Base-by-base conservation (phyloP, 2,797 vertebrate genomes). In the Sebastes trivittatus region DNA sequence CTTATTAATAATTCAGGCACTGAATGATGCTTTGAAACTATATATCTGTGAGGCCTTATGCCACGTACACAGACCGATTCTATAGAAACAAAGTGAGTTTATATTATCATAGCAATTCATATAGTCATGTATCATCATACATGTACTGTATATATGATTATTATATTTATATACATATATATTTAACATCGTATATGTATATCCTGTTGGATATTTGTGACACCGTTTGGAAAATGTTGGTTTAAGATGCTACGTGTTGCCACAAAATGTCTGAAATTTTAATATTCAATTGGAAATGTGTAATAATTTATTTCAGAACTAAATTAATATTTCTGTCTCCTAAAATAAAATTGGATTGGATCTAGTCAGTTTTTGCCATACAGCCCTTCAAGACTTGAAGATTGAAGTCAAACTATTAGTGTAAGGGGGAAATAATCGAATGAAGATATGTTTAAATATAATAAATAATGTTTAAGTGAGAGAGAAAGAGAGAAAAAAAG, bases 1-100 rank as follows among this genome's bases (percentile, higher is more conserved):
- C 61, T 71, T 4, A 80, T 77, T 18, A 84, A 89, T 84, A 77
- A 79, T 90, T 75, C 64, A 88, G 7, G 49, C 14, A 18, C 16
- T 14, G 18, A 63, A 52, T 29, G 55, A 75, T 63, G 49, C 65
- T 66, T 79, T 80, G 76, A 77, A 86, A 86, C 77, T 9, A 70
- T 55, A 78, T 60, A 77, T 73, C 25, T 49, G 77, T 22, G 54
- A 75, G 87, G 77, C 67, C 55, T 58, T 4, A 9, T 23, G 73
- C 70, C 71, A 71, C 65, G 14, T 30, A 32, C 4, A 46, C 72
- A n/a, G 6, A 34, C 30, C 13, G 8, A 64, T 62, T 64, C 60
- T 62, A 52, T 29, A 78, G 58, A 78, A 56, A 72, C 36, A 77
- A 38, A 54, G n/a, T 10, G 14, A 38, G 14, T 52, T 49, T 16